These are phyloP conservation scores for Philaethria dido DNA, from an alignment of 2,888 invertebrate genomes.

Conservation along the genomic window DNA sequence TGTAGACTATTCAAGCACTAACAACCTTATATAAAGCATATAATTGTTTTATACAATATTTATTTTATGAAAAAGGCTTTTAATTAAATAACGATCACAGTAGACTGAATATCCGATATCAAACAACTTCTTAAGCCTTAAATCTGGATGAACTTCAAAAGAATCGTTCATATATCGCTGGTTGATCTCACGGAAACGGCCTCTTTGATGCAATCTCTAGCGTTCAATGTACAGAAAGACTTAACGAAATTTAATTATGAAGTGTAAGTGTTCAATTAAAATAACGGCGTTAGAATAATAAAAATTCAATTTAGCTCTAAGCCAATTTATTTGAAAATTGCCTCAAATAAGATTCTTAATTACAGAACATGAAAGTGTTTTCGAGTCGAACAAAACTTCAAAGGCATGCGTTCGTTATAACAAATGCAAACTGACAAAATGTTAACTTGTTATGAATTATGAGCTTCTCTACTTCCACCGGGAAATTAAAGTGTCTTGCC, in stretches of 20 bases:
- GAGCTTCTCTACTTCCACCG: slow-evolving; percentile 68
- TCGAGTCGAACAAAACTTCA: slow-evolving; percentile 64
- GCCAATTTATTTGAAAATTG: slow-evolving; percentile 54
- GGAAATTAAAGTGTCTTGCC: slow-evolving; percentile 83
- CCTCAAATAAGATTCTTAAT: slow-evolving; percentile 54
- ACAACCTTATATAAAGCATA: no score
- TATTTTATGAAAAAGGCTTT: slow-evolving; percentile 8
- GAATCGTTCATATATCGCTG: slow-evolving; percentile 26
- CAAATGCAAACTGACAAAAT: slow-evolving; percentile 81
- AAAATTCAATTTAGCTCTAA: slow-evolving; percentile 41
- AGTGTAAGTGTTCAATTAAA: slow-evolving; percentile 33
- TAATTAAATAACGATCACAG: slow-evolving; percentile 9
- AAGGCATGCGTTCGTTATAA: slow-evolving; percentile 63
- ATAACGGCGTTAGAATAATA: slow-evolving; percentile 34
- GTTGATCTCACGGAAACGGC: slow-evolving; percentile 24
- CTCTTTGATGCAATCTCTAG: slow-evolving; percentile 35
- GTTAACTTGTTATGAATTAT: slow-evolving; percentile 82
- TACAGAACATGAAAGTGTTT: slow-evolving; percentile 57
- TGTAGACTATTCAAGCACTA: no score
- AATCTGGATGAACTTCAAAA: slow-evolving; percentile 25
- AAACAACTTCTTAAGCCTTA: slow-evolving; percentile 21
- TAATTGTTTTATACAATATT: no score
- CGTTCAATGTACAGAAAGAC: slow-evolving; percentile 29
- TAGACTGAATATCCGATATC: slow-evolving; percentile 7
- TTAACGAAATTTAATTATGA: slow-evolving; percentile 37